Conservation (phyloP, 2,797 vertebrate species). For the Avahi laniger region DNA sequence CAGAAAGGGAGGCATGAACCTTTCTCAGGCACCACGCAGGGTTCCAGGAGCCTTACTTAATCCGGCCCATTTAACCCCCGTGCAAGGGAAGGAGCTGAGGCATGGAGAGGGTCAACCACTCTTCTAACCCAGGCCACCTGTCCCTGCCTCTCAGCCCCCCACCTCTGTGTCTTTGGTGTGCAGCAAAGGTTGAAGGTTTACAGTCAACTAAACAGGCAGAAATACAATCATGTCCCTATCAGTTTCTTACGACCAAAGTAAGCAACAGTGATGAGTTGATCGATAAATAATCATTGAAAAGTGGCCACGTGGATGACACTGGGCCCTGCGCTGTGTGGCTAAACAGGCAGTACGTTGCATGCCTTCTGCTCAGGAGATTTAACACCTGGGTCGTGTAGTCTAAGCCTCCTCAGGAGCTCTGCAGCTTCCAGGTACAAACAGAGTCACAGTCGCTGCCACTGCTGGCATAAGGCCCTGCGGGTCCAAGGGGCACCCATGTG, state of each 20-base stretch:
- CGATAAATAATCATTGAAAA: not conserved
- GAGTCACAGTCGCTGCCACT: not conserved
- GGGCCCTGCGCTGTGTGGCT: not conserved
- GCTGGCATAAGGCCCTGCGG: not conserved
- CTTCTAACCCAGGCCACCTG: too few species aligned
- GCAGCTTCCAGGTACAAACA: not conserved
- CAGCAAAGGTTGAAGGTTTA: not conserved
- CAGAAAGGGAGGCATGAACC: not conserved
- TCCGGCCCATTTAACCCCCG: not conserved
- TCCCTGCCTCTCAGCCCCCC: not conserved
- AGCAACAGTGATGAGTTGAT: not conserved
- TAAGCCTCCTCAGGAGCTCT: not conserved
- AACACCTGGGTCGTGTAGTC: too few species aligned
- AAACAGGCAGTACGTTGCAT: not conserved
- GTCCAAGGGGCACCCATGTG: accelerated
- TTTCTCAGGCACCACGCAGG: not conserved
- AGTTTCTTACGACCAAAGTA: not conserved
- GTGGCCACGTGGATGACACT: not conserved
- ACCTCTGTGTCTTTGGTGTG: not conserved
- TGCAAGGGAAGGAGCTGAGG: not conserved
- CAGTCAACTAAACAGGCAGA: not conserved
- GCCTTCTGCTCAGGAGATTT: not conserved
- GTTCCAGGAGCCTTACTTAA: not conserved
- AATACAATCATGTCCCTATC: not conserved
- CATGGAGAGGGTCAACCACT: not conserved